phyloP scores from a whole-genome alignment of 2,797 vertebrate genomes.

The Podarcis siculus region DNA sequence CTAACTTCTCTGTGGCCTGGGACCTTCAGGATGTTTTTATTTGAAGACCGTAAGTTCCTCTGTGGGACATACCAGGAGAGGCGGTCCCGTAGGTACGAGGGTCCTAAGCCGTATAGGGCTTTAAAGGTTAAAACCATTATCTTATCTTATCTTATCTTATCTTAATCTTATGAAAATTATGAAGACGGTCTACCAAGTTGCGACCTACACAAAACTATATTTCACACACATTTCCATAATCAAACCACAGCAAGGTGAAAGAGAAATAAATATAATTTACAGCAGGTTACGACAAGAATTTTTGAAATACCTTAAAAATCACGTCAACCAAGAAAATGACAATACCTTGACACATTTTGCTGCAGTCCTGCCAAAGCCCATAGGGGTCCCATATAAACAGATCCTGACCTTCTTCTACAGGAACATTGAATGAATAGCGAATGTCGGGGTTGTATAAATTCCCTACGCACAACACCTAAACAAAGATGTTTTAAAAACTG shows the following conservation, averaged over 20 bases:
- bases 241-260: neutral
- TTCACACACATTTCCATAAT: neutral
- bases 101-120: too few relatives aligned
- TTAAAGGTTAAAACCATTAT: too few relatives aligned
- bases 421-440: constrained; percentile 93
- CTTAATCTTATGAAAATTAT: neutral
- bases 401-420: constrained; percentile 85
- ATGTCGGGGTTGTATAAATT: constrained; percentile 96
- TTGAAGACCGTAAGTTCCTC: too few relatives aligned
- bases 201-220: neutral
- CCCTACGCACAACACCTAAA: constrained; percentile 95
- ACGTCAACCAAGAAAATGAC: constrained; percentile 21
- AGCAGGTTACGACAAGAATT: neutral
- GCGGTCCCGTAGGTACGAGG: too few relatives aligned
- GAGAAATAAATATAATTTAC: neutral
- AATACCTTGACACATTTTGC: constrained; percentile 92
- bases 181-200: neutral
- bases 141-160: too few relatives aligned
- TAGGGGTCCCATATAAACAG: constrained; percentile 89
- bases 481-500: constrained; percentile 56
- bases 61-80: too few relatives aligned
- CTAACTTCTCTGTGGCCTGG: too few relatives aligned
- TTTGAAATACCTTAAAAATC: constrained; percentile 12
- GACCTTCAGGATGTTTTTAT: too few relatives aligned
- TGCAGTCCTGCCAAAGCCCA: constrained; percentile 93